phyloP scores from a whole-genome alignment of 1,140 invertebrate genomes.

The Lordiphosa collinella region DNA sequence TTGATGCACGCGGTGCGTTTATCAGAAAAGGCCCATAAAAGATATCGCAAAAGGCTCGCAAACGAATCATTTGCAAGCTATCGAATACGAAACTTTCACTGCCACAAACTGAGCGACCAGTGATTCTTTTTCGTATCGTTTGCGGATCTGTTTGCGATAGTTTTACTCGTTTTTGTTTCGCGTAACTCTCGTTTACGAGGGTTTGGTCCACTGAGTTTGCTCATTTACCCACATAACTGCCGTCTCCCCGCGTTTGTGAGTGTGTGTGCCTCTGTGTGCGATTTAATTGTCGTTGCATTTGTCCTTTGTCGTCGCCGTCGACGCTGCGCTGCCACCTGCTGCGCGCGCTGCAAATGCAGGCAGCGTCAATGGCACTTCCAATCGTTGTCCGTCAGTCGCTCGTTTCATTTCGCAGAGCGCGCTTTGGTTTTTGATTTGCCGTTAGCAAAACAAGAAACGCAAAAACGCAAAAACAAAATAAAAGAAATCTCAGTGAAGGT shows the following conservation, averaged over 20 bases:
- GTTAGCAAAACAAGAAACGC: background rate
- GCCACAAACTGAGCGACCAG: too few relatives aligned
- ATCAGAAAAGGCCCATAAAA: too few relatives aligned
- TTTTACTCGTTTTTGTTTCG: too few relatives aligned
- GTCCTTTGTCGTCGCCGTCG: conserved; percentile 34
- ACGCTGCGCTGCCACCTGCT: conserved; percentile 17
- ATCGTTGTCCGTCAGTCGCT: conserved; percentile 33
- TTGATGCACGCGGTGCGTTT: too few relatives aligned
- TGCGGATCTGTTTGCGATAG: too few relatives aligned
- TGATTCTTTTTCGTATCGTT: too few relatives aligned
- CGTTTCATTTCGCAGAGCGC: conserved; percentile 33
- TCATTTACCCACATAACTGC: too few relatives aligned
- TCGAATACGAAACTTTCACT: too few relatives aligned
- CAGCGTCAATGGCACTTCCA: conserved; percentile 20
- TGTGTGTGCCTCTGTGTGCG: conserved; percentile 3
- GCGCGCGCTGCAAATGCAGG: conserved; percentile 1
- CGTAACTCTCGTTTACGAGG: too few relatives aligned
- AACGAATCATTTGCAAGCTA: too few relatives aligned
- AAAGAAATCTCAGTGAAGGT: background rate
- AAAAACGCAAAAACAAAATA: conserved; percentile 4
- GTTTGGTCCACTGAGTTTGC: too few relatives aligned
- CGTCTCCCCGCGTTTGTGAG: background rate
- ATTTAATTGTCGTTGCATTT: conserved; percentile 33
- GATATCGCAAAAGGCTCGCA: too few relatives aligned
- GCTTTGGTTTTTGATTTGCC: conserved; percentile 27